Conservation (phyloP, 2,113 vertebrate genomes). For the Rhabdomys dilectus region DNA sequence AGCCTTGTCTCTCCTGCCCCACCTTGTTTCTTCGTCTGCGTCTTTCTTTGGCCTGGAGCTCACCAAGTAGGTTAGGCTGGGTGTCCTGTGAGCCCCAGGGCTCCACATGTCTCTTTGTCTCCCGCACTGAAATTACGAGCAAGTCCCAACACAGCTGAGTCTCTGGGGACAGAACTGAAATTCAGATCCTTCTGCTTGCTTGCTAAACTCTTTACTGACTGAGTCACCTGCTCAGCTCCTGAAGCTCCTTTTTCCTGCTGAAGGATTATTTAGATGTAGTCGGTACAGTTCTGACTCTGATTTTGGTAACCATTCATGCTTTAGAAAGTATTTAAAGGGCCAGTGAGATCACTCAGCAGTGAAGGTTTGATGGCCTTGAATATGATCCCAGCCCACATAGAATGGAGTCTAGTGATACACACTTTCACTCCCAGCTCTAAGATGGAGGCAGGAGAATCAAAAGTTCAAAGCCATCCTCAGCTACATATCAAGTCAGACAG, state of each 20-base stretch:
- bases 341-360: neutral
- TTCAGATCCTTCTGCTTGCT: neutral
- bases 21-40: neutral
- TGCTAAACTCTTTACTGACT: neutral
- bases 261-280: constrained; percentile 44
- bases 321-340: neutral
- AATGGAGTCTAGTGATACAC: neutral
- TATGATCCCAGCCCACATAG: neutral
- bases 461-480: neutral
- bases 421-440: neutral
- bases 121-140: neutral
- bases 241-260: neutral
- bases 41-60: neutral
- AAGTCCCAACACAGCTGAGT: neutral
- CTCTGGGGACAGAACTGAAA: neutral
- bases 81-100: neutral
- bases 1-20: neutral
- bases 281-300: constrained; percentile 35
- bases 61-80: neutral
- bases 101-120: neutral
- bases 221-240: neutral
- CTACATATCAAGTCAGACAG: neutral
- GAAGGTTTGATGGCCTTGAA: neutral
- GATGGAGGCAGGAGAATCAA: neutral
- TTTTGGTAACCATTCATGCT: constrained; percentile 42